Conservation (phyloP, 2,888 invertebrate species). For the Hermaeophaga mercurialis region DNA sequence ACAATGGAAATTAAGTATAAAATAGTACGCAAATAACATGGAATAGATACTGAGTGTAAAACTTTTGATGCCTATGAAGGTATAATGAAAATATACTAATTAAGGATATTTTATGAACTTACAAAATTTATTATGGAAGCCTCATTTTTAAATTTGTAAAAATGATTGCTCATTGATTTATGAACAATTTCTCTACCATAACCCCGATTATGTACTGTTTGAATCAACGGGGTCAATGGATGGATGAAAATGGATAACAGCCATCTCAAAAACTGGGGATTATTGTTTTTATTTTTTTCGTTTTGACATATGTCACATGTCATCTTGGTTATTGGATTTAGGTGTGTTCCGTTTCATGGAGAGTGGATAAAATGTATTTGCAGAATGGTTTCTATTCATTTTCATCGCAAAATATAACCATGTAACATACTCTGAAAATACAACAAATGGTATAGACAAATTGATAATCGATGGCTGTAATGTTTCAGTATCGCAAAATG, state of each 20-base stretch:
- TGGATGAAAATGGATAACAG: slow-evolving; percentile 11
- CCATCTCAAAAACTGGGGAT: slow-evolving; percentile 21
- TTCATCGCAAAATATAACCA: too few relatives aligned
- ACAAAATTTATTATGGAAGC: slow-evolving; percentile 13
- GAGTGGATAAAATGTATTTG: too few relatives aligned
- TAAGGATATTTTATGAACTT: slow-evolving; percentile 10
- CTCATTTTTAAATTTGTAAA: slow-evolving; percentile 5
- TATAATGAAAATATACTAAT: not conserved
- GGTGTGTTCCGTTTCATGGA: too few relatives aligned
- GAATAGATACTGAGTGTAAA: too few relatives aligned
- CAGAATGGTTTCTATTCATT: too few relatives aligned
- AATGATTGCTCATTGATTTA: not conserved
- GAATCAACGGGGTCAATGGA: slow-evolving; percentile 31
- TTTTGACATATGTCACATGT: slow-evolving; percentile 6
- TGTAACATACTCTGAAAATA: too few relatives aligned
- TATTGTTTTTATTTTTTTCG: slow-evolving; percentile 21
- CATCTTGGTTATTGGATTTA: too few relatives aligned
- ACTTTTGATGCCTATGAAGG: not conserved
- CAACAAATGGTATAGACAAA: too few relatives aligned
- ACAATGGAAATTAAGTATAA: not conserved
- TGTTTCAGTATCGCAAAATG: too few relatives aligned
- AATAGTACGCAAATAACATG: not conserved
- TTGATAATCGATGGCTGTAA: too few relatives aligned
- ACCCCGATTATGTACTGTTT: slow-evolving; percentile 30
- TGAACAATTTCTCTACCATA: slow-evolving; percentile 1